Evolutionary conservation across 1,140 invertebrate species (phyloP), one percentile per base, ranked within the genome.

Genomic region (Temnothorax longispinosus): DNA sequence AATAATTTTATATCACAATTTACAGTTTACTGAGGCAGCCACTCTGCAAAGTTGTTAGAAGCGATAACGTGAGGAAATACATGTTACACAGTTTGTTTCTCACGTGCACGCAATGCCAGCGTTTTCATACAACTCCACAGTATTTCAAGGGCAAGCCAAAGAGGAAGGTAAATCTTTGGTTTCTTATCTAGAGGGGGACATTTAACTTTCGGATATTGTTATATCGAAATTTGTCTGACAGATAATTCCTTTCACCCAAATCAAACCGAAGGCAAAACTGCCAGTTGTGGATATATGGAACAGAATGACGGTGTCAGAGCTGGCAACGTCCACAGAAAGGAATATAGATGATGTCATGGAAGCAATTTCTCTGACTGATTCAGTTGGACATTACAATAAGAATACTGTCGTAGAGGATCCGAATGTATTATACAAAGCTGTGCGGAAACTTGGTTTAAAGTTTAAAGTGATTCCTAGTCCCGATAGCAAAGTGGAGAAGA

Each of bases 251-350:
- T 52, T n/a, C 27, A 78, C 10, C 67, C 75, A 72, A 32, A 44
- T 54, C 58, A 89, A 89, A 69, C 7, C 38, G 15, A 91, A 71
- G 52, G 95, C 95, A 76, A 93, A 92, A 74, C 85, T 72, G 4
- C 92, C 94, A 88, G 93, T 97, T 18, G 93, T 97, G 7, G 96
- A 96, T 76, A 95, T 98, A 81, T 98, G 98, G 98, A 95, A 96
- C 69, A 96, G 97, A 90, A 98, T 98, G 96, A 98, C 97, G 13
- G 96, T 98, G 0, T 85, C 92, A 64, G 97, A 99, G 92, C 94
- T 99, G 87, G 97, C 97, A 35, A 91, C 96, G 72, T 95, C 96
- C 0, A 84, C 97, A 15, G 92, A 96, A 27, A 96, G 96, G 93
- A 94, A 96, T 95, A 81, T 96, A 71, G 95, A 96, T 91, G 95